Base-by-base conservation (phyloP, 2,113 vertebrate genomes). In the Ranitomeya variabilis region DNA sequence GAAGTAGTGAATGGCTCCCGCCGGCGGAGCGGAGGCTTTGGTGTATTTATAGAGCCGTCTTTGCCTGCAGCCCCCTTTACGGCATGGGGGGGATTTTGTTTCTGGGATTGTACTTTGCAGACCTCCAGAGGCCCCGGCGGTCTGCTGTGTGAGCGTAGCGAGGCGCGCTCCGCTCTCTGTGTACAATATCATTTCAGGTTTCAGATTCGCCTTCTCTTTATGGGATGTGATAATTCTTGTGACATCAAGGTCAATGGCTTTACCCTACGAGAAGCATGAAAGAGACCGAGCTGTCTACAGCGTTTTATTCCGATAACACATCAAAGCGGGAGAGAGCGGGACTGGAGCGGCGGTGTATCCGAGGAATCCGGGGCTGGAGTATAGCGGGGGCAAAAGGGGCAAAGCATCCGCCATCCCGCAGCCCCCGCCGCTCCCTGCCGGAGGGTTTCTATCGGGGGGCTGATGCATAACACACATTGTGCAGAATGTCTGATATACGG, bases 1-100 rank as follows among this genome's bases (percentile, higher is more conserved):
- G 23, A n/a, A 83, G 73, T 52, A 55, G 21, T 31, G 54, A 78
- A 77, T 83, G 19, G 60, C 15, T 74, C 67, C 80, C 26, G 0
- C 45, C 18, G 80, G n/a, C 80, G 12, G 37, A 45, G 37, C 37
- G 37, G 37, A 45, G 37, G 8, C 64, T 26, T n/a, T 31, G 54
- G 26, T 76, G 73, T 77, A 62, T 77, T 83, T 88, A 76, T 88
- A 83, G 87, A 64, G 83, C 77, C 83, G 31, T 76, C 67, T 54
- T 85, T 37, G 83, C 31, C 71, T 85, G 45, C 69, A 37, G 74
- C 26, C 51, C 74, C 45, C 66, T 83, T 54, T 79, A 21, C 19
- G 14, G 59, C 55, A 66, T 59, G 21, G 74, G 85, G 74, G 85
- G 85, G 85, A 86, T 55, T 86, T n/a, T 54, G 60, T 45, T 67